Conservation (phyloP, 2,888 invertebrate genomes). For the Cephus pulcher region DNA sequence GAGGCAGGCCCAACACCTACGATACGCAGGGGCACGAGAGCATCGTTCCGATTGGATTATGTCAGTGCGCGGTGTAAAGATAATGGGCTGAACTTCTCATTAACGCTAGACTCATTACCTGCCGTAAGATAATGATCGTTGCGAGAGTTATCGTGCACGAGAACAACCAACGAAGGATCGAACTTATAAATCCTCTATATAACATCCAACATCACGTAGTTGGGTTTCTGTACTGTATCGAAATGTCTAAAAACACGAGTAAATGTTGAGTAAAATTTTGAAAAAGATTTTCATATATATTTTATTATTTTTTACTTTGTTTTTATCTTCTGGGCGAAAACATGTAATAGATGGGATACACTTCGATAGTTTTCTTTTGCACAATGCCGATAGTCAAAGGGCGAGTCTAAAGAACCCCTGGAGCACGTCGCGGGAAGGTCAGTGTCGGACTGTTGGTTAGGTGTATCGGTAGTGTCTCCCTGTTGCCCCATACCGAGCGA, state of each 20-base stretch:
- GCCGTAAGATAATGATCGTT: slow-evolving; percentile 1
- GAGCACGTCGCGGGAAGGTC: not conserved
- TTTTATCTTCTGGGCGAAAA: not conserved
- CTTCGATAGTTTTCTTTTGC: not conserved
- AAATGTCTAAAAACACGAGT: not conserved
- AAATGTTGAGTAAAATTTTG: not conserved
- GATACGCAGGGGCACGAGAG: not conserved
- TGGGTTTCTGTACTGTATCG: not conserved
- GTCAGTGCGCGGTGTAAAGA: not conserved
- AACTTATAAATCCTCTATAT: not conserved
- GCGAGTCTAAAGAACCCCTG: not conserved
- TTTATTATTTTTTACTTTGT: not conserved
- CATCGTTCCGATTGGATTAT: slow-evolving; percentile 4
- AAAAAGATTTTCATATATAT: not conserved
- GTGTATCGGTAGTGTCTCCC: not conserved
- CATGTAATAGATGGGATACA: not conserved
- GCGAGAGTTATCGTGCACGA: not conserved
- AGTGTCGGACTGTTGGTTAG: not conserved
- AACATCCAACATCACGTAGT: not conserved
- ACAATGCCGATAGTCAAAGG: not conserved
- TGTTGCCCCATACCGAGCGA: slow-evolving; percentile 1
- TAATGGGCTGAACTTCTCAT: not conserved
- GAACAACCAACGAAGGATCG: not conserved
- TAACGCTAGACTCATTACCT: slow-evolving; percentile 2
- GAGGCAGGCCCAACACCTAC: not conserved